Base-by-base conservation (phyloP, 2,113 vertebrate species). In the Scolopax mira region DNA sequence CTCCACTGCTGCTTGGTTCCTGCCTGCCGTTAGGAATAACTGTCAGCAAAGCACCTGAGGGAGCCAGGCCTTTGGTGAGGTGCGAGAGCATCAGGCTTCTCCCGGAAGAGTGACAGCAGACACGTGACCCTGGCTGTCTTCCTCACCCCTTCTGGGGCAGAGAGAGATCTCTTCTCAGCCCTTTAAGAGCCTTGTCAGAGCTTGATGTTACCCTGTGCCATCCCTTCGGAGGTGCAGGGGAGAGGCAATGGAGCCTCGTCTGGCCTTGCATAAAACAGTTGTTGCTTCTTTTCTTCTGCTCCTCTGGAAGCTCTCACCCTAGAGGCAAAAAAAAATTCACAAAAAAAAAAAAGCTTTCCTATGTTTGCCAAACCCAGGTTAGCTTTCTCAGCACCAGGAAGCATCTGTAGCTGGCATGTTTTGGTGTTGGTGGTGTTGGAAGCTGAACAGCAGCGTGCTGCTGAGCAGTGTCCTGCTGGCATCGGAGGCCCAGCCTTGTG, bases 211-310 rank as follows among this genome's bases (percentile, higher is more conserved):
- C 57, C 18, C 27, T 44, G 11, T 79, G 35, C 65, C 11, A 48
- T 14, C 9, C 35, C 9, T 77, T 48, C 1, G 1, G 70, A 81
- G 18, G 21, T 2, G 0, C 7, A n/a, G 72, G 44, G 92, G 37
- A 39, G 25, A 83, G 58, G 70, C 0, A 0, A 7, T 33, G 49
- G 46, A 30, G 23, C 60, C 19, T 69, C 0, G 0, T 28, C 25
- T 49, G 49, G 35, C 46, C 25, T 39, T 51, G 11, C 17, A 8
- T 1, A 1, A 61, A 67, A 52, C 42, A 62, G 61, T 75, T 1
- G 1, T 48, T 72, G 39, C 57, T 75, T 61, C 23, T 70, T 23
- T 2, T 73, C 10, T 93, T 27, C 14, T 3, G 4, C 19, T 87
- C 31, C 30, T 79, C 8, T 3, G 14, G 52, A 14, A 5, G 2